Percentiles rank a stretch among this genome's conserved stretches.
Evolutionary conservation across 2,888 invertebrate genomes (phyloP).

Genomic region (Epinotia brunnichana): DNA sequence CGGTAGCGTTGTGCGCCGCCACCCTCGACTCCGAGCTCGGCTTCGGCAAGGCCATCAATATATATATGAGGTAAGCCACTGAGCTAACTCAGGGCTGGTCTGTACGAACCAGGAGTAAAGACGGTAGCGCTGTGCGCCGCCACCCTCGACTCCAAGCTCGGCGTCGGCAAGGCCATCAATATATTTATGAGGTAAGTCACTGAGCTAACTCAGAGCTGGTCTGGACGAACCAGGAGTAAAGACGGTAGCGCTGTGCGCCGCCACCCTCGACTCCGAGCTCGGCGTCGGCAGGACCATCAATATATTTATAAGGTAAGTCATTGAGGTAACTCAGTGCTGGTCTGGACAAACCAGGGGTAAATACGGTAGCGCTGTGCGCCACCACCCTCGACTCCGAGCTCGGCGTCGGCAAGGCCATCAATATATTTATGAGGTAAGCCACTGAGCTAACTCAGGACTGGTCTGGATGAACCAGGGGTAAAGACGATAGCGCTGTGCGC

Average conservation of each 20-base stretch:
- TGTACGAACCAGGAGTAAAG: too few species aligned
- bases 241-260: constrained; percentile 86
- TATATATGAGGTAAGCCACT: not conserved
- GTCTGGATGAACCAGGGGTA: too few species aligned
- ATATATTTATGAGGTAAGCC: constrained; percentile 87
- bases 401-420: constrained; percentile 90
- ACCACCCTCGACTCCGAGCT: constrained; percentile 84
- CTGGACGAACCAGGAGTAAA: constrained; percentile 38
- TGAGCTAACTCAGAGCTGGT: too few species aligned
- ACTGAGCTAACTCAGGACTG: too few species aligned
- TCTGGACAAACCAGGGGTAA: too few species aligned
- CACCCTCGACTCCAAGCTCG: not conserved
- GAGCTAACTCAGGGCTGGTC: not conserved
- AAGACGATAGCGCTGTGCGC: constrained; percentile 85
- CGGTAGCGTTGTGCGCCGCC: too few species aligned
- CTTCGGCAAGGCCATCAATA: too few species aligned
- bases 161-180: not conserved
- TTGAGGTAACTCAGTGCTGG: too few species aligned
- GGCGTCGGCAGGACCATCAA: too few species aligned
- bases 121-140: not conserved
- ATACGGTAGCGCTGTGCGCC: constrained; percentile 85
- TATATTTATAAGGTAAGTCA: constrained; percentile 85
- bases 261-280: constrained; percentile 84
- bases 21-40: too few species aligned
- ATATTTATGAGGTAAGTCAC: not conserved